These are phyloP conservation scores for Campaea margaritaria DNA, from an alignment of 2,888 invertebrate genomes.

Conservation along the genomic window DNA sequence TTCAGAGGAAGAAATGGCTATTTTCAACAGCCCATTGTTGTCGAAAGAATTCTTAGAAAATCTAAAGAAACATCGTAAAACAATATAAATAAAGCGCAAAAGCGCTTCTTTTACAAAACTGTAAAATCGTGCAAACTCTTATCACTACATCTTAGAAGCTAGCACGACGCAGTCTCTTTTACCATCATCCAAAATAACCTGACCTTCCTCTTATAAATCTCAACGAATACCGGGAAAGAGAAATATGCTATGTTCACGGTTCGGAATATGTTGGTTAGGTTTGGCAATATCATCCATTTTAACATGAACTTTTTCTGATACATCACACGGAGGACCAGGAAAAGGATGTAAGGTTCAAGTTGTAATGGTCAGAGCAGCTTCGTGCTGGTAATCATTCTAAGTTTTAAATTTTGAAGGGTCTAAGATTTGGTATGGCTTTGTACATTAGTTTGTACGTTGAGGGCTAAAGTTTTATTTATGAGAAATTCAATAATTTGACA, in stretches of 20 bases:
- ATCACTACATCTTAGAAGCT: slow-evolving; percentile 61
- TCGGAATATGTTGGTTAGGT: slow-evolving; percentile 24
- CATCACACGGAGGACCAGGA: slow-evolving; percentile 1
- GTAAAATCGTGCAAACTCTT: slow-evolving; percentile 72
- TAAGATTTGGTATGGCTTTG: background rate
- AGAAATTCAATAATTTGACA: background rate
- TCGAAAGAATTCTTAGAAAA: too few species aligned
- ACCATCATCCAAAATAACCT: slow-evolving; percentile 40
- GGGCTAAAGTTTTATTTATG: background rate
- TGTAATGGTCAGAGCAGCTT: slow-evolving; percentile 21
- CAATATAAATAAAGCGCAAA: background rate
- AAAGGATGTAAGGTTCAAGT: slow-evolving; percentile 17
- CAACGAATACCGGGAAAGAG: slow-evolving; percentile 4
- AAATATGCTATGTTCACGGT: slow-evolving; percentile 7
- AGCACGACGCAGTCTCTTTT: slow-evolving; percentile 66
- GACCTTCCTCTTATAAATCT: slow-evolving; percentile 16
- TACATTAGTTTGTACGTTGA: background rate
- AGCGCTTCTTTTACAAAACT: slow-evolving; percentile 9
- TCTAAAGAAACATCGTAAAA: too few species aligned
- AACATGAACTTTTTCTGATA: slow-evolving; percentile 21
- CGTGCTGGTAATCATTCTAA: slow-evolving; percentile 7
- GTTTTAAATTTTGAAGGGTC: slow-evolving; percentile 6
- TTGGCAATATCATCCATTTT: slow-evolving; percentile 16
- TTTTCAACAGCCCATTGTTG: too few species aligned
- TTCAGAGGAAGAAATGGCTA: too few species aligned